Percentiles rank a stretch among this genome's conserved stretches.
Conservation (phyloP, 2,888 invertebrate species). For the Nysson spinosus region DNA sequence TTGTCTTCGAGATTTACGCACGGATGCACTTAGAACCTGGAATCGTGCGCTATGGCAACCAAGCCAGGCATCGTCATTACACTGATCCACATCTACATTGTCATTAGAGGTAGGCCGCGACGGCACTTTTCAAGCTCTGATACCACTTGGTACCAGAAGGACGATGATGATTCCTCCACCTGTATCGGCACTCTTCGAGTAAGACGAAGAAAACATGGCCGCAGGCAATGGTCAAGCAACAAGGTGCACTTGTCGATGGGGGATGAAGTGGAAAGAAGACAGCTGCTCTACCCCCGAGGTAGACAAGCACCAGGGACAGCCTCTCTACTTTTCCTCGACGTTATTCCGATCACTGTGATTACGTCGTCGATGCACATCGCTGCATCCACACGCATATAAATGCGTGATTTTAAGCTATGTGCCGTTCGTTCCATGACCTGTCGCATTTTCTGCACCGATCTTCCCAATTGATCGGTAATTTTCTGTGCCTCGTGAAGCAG, state of each 20-base stretch:
- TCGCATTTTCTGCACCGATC: no score
- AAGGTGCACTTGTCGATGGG: not conserved
- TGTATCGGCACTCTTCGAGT: conserved; percentile 32
- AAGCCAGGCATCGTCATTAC: conserved; percentile 69
- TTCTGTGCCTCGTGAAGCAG: no score
- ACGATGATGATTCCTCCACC: conserved; percentile 42
- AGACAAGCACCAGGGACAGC: conserved; percentile 18
- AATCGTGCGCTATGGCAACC: conserved; percentile 60
- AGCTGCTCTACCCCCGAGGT: conserved; percentile 42
- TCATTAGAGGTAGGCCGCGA: conserved; percentile 69
- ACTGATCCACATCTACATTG: conserved; percentile 71
- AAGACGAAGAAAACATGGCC: conserved; percentile 30
- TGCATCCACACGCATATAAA: conserved; percentile 63
- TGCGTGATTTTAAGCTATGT: conserved; percentile 26
- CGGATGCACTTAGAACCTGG: conserved; percentile 71
- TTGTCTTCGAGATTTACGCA: conserved; percentile 67
- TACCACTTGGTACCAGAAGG: conserved; percentile 23
- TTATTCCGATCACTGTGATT: conserved; percentile 70
- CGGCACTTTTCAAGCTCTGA: conserved; percentile 50
- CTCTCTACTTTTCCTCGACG: conserved; percentile 63
- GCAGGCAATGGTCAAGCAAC: not conserved
- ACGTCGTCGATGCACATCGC: conserved; percentile 62
- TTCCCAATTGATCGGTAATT: no score
- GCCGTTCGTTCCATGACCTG: conserved; percentile 17
- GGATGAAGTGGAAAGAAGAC: conserved; percentile 33